phyloP scores from a whole-genome alignment of 2,888 invertebrate species.

The Acanthosepion pharaonis region DNA sequence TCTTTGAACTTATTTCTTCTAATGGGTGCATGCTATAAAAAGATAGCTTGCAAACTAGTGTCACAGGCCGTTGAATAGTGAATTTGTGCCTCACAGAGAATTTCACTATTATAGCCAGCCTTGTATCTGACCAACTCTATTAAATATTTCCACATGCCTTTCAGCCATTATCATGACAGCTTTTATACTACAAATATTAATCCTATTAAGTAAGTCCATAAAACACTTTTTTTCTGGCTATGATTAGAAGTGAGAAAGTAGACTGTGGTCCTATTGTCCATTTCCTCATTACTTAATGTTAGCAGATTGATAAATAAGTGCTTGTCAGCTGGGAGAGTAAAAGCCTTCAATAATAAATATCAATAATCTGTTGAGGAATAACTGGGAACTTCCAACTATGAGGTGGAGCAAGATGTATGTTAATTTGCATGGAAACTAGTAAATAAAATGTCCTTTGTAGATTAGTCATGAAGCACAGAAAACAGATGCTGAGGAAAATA shows the following conservation, averaged over 20 bases:
- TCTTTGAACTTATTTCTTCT: background rate
- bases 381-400: background rate
- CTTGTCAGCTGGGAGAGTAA: background rate
- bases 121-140: background rate
- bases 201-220: background rate
- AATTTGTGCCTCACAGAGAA: background rate
- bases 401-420: too few species aligned
- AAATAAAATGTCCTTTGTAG: too few species aligned
- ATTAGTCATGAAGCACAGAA: too few species aligned
- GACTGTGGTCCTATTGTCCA: background rate
- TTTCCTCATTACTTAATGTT: background rate
- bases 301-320: background rate
- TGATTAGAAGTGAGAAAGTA: background rate
- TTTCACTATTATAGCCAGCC: background rate
- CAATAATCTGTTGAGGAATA: background rate
- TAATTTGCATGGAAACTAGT: too few species aligned
- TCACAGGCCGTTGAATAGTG: background rate
- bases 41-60: background rate
- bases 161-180: background rate
- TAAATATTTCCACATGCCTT: background rate
- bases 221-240: background rate
- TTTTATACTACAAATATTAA: background rate
- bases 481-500: too few species aligned
- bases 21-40: background rate
- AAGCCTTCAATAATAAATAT: background rate